Base-by-base conservation (phyloP, 2,797 vertebrate species). In the Micropoecilia bifurca region DNA sequence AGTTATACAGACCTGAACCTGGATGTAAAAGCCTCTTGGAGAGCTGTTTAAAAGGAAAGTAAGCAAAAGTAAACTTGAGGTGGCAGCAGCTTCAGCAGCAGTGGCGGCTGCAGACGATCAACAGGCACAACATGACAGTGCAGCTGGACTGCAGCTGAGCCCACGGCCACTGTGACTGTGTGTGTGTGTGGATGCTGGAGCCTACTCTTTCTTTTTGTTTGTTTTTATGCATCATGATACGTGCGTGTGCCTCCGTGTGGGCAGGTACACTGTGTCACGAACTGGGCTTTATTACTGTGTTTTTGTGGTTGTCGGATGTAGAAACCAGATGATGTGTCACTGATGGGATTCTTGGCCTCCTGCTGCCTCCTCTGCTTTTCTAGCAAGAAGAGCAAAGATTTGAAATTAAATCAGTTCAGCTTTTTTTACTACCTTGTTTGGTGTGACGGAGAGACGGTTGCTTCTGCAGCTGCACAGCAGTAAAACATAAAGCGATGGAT, bases 91-190 rank as follows among this genome's bases (percentile, higher is more conserved):
- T 76, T 30, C 18, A 71, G 76, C 80, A 66, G 73, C 53, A 3
- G 33, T 71, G 71, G 75, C 74, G 74, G 76, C 53, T 14, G 74
- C 73, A 79, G 74, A 81, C 43, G 41, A 79, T 86, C 82, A 85
- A 79, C 48, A 87, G 81, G 74, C 78, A 80, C 77, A 78, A 75
- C 79, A 73, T 59, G 66, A 84, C 59, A 73, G 76, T 14, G 4
- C 20, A 41, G 73, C 80, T 48, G 79, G 48, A 75, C 75, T 25
- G 79, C 79, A 85, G 79, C 83, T 85, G 81, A 83, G 80, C 33
- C 71, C 46, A 12, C 3, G 48, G 48, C 25, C 36, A 39, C 8
- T 22, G 36, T 25, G 33, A 20, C 71, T 43, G 30, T 33, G 71
- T 80, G 73, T 71, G 10, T 39, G n/a, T 75, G 50, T 28, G 7